phyloP scores from a whole-genome alignment of 2,888 invertebrate genomes.

The Proisotoma minuta region DNA sequence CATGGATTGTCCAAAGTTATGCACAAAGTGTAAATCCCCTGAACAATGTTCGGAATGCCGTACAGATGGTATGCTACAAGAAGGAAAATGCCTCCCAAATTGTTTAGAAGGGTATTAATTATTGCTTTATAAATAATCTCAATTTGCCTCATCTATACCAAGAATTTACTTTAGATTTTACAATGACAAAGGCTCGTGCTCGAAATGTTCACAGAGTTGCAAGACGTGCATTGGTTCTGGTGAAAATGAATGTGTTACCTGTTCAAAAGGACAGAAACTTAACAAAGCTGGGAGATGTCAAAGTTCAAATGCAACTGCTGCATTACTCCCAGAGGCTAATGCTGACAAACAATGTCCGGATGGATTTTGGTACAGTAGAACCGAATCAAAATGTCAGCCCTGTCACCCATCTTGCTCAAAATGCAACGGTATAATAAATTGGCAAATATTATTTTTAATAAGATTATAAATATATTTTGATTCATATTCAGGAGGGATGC shows the following conservation, averaged over 20 bases:
- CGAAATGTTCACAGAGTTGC: conserved; percentile 78
- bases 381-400: conserved; percentile 75
- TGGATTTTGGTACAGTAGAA: conserved; percentile 65
- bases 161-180: conserved; percentile 67
- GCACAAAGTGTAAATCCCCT: conserved; percentile 55
- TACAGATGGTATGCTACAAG: conserved; percentile 71
- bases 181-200: conserved; percentile 76
- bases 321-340: conserved; percentile 9
- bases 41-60: conserved; percentile 75
- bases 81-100: conserved; percentile 73
- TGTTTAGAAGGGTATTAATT: conserved; percentile 64
- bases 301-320: conserved; percentile 16
- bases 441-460: not conserved
- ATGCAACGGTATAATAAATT: conserved; percentile 63
- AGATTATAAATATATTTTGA: not conserved
- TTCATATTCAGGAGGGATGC: conserved; percentile 55
- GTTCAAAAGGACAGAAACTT: conserved; percentile 73
- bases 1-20: conserved; percentile 38
- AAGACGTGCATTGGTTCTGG: conserved; percentile 79
- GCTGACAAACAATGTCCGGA: conserved; percentile 74
- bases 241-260: conserved; percentile 77
- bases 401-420: conserved; percentile 86
- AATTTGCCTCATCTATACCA: conserved; percentile 8
- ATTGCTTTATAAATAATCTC: not conserved
- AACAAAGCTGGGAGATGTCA: conserved; percentile 70